Conservation (phyloP, 2,888 invertebrate genomes). For the Falcaria lacertinaria region DNA sequence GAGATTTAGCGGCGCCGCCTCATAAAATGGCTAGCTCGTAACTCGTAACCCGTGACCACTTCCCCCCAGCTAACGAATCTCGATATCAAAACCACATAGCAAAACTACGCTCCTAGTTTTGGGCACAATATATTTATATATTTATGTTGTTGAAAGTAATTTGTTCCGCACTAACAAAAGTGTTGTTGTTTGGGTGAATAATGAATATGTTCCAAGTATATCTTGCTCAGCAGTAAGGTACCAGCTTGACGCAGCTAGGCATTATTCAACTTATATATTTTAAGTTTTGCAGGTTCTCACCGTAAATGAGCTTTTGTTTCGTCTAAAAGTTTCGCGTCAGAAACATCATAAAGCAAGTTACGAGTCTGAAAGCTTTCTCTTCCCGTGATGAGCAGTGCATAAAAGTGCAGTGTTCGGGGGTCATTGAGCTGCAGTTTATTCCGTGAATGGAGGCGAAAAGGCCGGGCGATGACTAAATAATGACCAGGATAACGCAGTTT, state of each 20-base stretch:
- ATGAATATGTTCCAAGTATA: no score
- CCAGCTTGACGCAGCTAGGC: no score
- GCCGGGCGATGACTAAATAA: conserved; percentile 77
- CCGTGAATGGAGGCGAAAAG: conserved; percentile 45
- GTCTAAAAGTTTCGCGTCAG: conserved; percentile 33
- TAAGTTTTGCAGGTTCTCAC: no score
- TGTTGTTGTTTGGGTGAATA: no score
- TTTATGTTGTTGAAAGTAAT: neutral
- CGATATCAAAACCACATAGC: conserved; percentile 20
- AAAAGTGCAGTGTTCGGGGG: conserved; percentile 47
- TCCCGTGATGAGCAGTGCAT: conserved; percentile 35
- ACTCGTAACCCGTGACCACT: conserved; percentile 54
- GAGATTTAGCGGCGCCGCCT: conserved; percentile 70
- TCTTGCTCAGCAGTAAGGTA: no score
- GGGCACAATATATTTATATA: neutral
- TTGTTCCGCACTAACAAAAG: neutral
- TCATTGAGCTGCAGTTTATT: conserved; percentile 72
- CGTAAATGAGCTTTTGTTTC: neutral
- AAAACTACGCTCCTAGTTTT: neutral
- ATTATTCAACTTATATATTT: no score
- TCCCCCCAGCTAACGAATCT: conserved; percentile 55
- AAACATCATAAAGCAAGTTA: conserved; percentile 37
- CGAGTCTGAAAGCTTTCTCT: conserved; percentile 14
- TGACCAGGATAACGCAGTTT: conserved; percentile 78
- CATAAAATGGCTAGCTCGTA: conserved; percentile 68